Evolutionary conservation across 2,797 vertebrate genomes (phyloP).

Genomic region (Acanthurus lineatus): DNA sequence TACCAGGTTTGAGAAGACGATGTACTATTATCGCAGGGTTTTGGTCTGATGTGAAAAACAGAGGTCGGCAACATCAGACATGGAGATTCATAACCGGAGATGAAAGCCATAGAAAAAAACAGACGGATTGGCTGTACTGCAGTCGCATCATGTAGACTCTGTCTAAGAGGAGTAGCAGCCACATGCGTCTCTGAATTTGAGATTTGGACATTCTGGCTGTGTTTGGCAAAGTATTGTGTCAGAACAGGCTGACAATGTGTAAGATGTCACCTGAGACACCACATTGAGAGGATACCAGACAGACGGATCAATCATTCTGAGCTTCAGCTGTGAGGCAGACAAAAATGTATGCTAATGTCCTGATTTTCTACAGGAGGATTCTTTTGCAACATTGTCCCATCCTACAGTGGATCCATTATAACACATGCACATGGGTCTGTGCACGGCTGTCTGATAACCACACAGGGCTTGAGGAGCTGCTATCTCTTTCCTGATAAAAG

Average conservation of each 20-base stretch:
- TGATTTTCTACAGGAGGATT: slow-evolving; percentile 15
- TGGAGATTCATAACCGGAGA: slow-evolving; percentile 40
- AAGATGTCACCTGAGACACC: slow-evolving; percentile 14
- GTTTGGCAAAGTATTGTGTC: neutral
- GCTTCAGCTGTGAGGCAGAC: neutral
- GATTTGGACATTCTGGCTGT: neutral
- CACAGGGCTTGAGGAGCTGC: slow-evolving; percentile 20
- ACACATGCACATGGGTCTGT: neutral
- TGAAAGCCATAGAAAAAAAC: neutral
- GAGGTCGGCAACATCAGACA: slow-evolving; percentile 41
- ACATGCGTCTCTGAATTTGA: neutral
- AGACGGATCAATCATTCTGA: slow-evolving; percentile 5
- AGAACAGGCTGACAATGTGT: slow-evolving; percentile 11
- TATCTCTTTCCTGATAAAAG: slow-evolving; percentile 34
- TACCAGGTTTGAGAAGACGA: slow-evolving; percentile 42
- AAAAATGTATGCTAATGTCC: neutral
- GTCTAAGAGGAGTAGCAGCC: neutral
- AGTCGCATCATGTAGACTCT: neutral
- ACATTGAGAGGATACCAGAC: neutral
- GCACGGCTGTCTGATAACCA: slow-evolving; percentile 37
- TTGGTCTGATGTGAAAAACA: slow-evolving; percentile 37
- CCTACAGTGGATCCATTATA: neutral
- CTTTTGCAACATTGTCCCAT: neutral
- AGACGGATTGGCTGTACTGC: neutral
- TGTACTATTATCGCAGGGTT: slow-evolving; percentile 14